phyloP scores from a whole-genome alignment of 92 coral and sea anemone species.

The Umimayanthus chanpuru region DNA sequence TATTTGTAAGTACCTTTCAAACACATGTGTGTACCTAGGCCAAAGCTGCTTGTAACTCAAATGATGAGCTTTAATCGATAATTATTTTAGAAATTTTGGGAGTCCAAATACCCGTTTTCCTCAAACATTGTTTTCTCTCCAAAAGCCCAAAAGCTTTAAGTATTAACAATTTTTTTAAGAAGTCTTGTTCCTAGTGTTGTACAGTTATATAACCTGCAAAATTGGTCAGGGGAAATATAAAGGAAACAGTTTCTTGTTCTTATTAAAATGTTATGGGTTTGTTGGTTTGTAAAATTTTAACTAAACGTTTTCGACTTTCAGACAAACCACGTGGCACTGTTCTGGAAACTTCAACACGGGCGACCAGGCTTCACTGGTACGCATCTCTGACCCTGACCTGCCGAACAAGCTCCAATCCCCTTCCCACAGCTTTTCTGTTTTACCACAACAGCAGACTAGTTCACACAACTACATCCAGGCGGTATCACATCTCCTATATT shows the following conservation, averaged over 20 bases:
- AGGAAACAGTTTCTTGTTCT: too few species aligned
- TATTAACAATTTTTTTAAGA: too few species aligned
- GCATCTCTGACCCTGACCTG: slow-evolving; percentile 62
- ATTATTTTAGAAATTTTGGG: not conserved
- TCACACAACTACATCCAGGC: slow-evolving; percentile 48
- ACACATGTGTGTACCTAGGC: not conserved
- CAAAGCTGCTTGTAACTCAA: too few species aligned
- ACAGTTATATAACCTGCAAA: too few species aligned
- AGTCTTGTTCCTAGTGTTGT: too few species aligned
- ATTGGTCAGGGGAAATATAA: too few species aligned
- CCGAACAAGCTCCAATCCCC: slow-evolving; percentile 65
- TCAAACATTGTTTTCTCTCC: too few species aligned
- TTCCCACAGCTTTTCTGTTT: slow-evolving; percentile 50
- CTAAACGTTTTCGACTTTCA: slow-evolving; percentile 2
- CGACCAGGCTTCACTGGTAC: slow-evolving; percentile 45
- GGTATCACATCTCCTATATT: slow-evolving; percentile 65
- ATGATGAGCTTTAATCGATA: too few species aligned
- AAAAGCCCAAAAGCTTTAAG: too few species aligned
- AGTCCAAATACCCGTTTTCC: too few species aligned
- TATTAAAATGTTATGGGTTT: too few species aligned
- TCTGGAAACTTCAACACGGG: slow-evolving; percentile 51
- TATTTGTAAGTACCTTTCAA: slow-evolving; percentile 10
- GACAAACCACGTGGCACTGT: slow-evolving; percentile 73
- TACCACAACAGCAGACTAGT: slow-evolving; percentile 55
- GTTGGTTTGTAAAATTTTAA: too few species aligned